Conservation (phyloP, 2,888 invertebrate species). For the Tinea pellionella region DNA sequence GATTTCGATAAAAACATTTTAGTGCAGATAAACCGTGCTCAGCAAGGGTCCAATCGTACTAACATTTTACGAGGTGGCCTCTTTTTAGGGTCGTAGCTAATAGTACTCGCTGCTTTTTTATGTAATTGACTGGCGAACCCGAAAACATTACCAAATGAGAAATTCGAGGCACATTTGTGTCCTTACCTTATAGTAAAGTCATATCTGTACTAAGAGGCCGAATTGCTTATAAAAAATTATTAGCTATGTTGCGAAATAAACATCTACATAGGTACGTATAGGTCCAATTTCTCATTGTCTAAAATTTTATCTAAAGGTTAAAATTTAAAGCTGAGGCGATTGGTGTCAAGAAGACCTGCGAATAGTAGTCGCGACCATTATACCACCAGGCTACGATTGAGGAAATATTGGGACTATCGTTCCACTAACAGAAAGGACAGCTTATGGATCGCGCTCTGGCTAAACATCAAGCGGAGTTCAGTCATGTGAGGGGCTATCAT, state of each 20-base stretch:
- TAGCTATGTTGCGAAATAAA: neutral
- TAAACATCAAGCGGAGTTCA: no score
- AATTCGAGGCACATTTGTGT: slow-evolving; percentile 3
- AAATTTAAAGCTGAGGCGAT: no score
- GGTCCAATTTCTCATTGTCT: no score
- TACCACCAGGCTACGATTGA: no score
- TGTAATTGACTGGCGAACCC: slow-evolving; percentile 8
- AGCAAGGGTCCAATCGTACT: slow-evolving; percentile 10
- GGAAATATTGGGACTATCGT: no score
- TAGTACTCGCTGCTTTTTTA: slow-evolving; percentile 7
- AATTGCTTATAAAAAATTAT: slow-evolving; percentile 6
- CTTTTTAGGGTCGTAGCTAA: slow-evolving; percentile 9
- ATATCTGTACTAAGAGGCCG: neutral
- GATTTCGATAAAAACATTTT: slow-evolving; percentile 12
- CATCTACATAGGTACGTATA: no score
- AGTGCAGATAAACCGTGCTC: slow-evolving; percentile 11
- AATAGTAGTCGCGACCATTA: no score
- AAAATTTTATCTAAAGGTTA: no score
- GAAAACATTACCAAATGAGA: slow-evolving; percentile 6
- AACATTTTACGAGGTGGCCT: slow-evolving; percentile 11
- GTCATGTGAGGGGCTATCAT: no score
- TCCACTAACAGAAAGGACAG: no score
- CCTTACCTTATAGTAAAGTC: neutral
- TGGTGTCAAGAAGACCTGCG: no score
- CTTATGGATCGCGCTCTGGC: no score